Conservation (phyloP, 2,888 invertebrate genomes). For the Chirona hameri region DNA sequence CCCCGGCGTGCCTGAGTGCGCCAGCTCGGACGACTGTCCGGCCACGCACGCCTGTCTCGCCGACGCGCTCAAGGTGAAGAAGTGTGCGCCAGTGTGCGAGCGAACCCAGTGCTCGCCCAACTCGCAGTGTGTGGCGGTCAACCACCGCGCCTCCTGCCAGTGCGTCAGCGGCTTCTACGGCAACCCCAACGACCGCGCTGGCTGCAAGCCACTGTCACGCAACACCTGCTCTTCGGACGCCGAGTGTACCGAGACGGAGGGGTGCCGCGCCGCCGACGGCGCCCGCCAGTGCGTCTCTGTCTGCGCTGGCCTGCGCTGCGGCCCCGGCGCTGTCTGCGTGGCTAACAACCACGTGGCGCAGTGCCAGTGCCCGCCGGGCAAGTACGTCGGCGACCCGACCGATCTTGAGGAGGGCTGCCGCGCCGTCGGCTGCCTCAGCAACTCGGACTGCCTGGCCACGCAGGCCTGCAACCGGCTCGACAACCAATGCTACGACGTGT, state of each 20-base stretch:
- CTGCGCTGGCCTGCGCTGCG: constrained; percentile 72
- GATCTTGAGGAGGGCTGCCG: constrained; percentile 53
- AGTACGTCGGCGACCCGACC: constrained; percentile 79
- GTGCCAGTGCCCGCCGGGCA: constrained; percentile 84
- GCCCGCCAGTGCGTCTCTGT: constrained; percentile 68
- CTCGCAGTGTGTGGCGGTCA: constrained; percentile 63
- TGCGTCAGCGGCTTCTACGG: constrained; percentile 79
- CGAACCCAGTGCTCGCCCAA: constrained; percentile 80
- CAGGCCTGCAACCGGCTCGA: constrained; percentile 79
- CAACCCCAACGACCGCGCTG: constrained; percentile 83
- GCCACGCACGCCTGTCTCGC: constrained; percentile 67
- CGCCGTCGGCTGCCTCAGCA: constrained; percentile 46
- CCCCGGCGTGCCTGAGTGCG: constrained; percentile 79
- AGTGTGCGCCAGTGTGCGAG: constrained; percentile 72
- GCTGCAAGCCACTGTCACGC: constrained; percentile 69
- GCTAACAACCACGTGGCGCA: constrained; percentile 85
- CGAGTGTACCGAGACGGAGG: constrained; percentile 77
- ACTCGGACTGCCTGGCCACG: constrained; percentile 61
- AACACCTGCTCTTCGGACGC: constrained; percentile 74
- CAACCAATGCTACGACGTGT: constrained; percentile 75
- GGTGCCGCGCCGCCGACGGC: constrained; percentile 62
- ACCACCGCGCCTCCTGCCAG: constrained; percentile 61
- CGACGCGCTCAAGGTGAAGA: constrained; percentile 79
- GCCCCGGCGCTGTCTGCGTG: constrained; percentile 80
- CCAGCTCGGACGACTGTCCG: constrained; percentile 65